A percentile compares a stretch with the other conserved stretches of the same genome.
Evolutionary conservation across 2,113 vertebrate genomes (phyloP).

Genomic region (Pao palembangensis): DNA sequence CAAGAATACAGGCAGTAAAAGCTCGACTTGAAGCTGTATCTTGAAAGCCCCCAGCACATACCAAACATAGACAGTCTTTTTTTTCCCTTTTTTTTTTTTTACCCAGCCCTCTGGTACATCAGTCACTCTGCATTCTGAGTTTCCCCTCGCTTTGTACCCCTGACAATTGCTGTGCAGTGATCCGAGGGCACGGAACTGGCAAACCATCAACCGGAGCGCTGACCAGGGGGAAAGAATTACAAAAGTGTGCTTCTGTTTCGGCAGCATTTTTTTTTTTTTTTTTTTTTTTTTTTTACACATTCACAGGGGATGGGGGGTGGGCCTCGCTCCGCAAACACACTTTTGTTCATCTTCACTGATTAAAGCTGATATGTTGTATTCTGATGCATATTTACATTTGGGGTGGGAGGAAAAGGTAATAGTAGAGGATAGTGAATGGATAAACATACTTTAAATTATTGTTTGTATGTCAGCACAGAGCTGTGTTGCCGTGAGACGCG

Average conservation of each 20-base stretch:
- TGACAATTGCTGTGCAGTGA: slow-evolving; percentile 65
- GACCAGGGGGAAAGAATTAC: slow-evolving; percentile 51
- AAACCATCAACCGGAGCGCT: slow-evolving; percentile 62
- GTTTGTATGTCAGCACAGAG: background rate
- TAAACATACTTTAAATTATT: no score
- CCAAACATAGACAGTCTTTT: slow-evolving; percentile 54
- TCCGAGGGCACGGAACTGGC: slow-evolving; percentile 56
- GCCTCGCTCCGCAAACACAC: background rate
- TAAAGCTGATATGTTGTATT: no score
- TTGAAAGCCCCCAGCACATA: slow-evolving; percentile 40
- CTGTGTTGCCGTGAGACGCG: slow-evolving; percentile 1
- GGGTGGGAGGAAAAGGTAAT: no score
- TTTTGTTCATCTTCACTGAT: background rate
- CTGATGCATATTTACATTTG: background rate
- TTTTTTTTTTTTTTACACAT: no score
- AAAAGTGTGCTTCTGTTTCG: slow-evolving; percentile 62
- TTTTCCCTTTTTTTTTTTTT: slow-evolving; percentile 40
- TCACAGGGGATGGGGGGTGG: slow-evolving; percentile 5
- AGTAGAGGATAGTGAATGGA: no score
- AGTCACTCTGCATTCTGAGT: slow-evolving; percentile 50
- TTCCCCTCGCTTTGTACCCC: slow-evolving; percentile 59
- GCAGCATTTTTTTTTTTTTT: slow-evolving; percentile 45
- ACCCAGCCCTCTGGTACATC: slow-evolving; percentile 60
- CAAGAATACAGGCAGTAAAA: slow-evolving; percentile 30
- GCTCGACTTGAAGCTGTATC: slow-evolving; percentile 25